These are phyloP conservation scores for Drosophila antonietae DNA, from an alignment of 2,888 invertebrate species.

Conservation along the genomic window DNA sequence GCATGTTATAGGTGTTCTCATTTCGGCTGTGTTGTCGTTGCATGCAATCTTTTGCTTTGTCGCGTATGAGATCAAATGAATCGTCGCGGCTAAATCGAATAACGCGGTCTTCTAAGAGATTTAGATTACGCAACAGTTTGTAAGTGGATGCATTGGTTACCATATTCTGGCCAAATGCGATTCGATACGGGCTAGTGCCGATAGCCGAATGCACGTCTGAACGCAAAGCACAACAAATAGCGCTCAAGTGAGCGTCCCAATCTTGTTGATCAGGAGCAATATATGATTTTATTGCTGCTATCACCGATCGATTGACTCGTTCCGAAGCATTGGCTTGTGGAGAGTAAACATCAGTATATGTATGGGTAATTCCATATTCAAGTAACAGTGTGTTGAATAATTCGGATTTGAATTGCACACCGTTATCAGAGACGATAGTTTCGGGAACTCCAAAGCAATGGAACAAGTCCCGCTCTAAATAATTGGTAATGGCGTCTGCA, in stretches of 20 bases:
- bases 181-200: background rate
- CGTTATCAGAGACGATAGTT: background rate
- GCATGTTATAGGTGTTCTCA: too few species aligned
- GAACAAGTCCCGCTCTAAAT: background rate
- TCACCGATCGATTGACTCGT: background rate
- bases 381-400: background rate
- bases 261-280: background rate
- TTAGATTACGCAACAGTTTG: too few species aligned
- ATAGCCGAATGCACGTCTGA: conserved; percentile 2
- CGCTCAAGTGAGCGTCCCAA: background rate
- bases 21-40: too few species aligned
- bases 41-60: too few species aligned
- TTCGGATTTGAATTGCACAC: background rate
- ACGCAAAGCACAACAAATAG: background rate
- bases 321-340: background rate
- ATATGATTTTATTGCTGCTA: background rate
- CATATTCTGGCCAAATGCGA: background rate
- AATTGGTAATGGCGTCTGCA: background rate
- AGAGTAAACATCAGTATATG: background rate
- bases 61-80: too few species aligned
- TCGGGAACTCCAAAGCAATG: background rate
- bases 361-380: background rate
- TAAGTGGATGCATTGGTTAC: background rate
- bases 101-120: too few species aligned
- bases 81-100: too few species aligned